Conservation (phyloP, 2,113 vertebrate species). For the Hyperopisus bebe region DNA sequence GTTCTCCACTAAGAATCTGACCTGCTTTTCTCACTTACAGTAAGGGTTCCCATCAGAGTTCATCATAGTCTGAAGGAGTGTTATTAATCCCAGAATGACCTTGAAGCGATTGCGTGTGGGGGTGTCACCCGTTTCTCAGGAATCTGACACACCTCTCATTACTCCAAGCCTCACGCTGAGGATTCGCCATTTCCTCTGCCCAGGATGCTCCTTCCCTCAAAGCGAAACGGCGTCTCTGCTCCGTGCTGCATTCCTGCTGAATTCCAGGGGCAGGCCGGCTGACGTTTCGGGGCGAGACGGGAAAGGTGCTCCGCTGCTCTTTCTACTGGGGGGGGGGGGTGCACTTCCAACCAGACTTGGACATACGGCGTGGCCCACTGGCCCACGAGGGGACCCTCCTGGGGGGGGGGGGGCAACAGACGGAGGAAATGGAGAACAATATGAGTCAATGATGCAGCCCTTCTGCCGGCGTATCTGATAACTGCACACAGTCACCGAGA, state of each 20-base stretch:
- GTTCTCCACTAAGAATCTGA: neutral
- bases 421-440: neutral
- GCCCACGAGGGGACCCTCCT: neutral
- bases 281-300: neutral
- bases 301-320: neutral
- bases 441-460: neutral
- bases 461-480: neutral
- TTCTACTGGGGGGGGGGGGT: neutral
- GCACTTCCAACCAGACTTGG: neutral
- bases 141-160: neutral
- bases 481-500: neutral
- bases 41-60: neutral
- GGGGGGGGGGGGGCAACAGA: neutral
- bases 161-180: neutral
- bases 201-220: neutral
- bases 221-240: neutral
- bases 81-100: neutral
- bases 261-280: neutral
- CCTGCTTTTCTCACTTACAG: neutral
- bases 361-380: neutral
- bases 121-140: neutral
- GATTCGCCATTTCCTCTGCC: neutral
- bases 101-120: neutral
- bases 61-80: neutral
- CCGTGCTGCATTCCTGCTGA: neutral